Conservation (phyloP, 2,888 invertebrate genomes). For the Tillus elongatus region DNA sequence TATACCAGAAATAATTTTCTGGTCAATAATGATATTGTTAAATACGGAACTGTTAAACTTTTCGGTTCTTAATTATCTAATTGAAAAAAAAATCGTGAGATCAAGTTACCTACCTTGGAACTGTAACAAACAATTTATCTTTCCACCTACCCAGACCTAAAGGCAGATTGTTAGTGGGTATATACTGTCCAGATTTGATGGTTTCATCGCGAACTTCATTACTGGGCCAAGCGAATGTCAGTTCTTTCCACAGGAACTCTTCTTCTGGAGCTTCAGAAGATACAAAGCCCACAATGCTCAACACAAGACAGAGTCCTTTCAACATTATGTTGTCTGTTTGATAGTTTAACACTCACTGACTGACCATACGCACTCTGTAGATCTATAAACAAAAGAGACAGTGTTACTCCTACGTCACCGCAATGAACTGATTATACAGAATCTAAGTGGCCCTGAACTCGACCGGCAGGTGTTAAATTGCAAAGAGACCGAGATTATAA, state of each 20-base stretch:
- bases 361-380: constrained; percentile 2
- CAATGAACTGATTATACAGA: neutral
- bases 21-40: too few species aligned
- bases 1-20: too few species aligned
- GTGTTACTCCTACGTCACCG: neutral
- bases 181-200: constrained; percentile 51
- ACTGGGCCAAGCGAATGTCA: constrained; percentile 59
- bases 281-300: neutral
- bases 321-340: too few species aligned
- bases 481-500: too few species aligned
- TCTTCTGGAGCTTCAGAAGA: constrained; percentile 47
- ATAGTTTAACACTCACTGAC: constrained; percentile 10
- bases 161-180: constrained; percentile 58
- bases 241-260: constrained; percentile 60
- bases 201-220: constrained; percentile 51
- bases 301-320: too few species aligned
- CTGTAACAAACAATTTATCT: constrained; percentile 59
- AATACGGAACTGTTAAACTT: too few species aligned
- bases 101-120: constrained; percentile 48
- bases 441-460: neutral
- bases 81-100: too few species aligned
- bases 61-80: too few species aligned
- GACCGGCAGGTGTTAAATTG: neutral
- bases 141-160: constrained; percentile 63
- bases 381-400: neutral